A percentile compares a stretch with the other conserved stretches of the same genome.
These are phyloP conservation scores for Spheniscus mendiculus DNA, from an alignment of 2,113 vertebrate species.

Conservation along the genomic window DNA sequence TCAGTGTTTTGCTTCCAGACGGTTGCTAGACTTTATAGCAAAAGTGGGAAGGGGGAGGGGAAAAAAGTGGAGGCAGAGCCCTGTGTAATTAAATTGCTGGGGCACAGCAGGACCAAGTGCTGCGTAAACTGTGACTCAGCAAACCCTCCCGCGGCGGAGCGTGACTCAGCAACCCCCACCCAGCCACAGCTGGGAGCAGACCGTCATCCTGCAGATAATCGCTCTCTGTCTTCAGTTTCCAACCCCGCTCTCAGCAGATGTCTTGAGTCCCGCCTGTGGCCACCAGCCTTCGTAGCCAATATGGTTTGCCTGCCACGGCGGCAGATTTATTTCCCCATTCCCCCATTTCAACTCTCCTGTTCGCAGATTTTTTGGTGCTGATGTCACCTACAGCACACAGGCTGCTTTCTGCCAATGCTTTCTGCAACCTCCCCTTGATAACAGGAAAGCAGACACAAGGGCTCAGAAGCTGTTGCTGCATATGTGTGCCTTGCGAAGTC, in stretches of 20 bases:
- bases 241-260: not conserved
- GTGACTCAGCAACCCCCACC: not conserved
- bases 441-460: not conserved
- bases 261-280: not conserved
- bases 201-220: not conserved
- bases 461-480: fast-evolving
- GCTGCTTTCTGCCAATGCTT: not conserved
- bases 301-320: fast-evolving
- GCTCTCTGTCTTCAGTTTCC: not conserved
- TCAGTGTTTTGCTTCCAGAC: not conserved
- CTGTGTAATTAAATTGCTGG: not conserved
- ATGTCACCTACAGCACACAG: too few species aligned
- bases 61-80: not conserved
- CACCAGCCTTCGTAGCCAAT: not conserved
- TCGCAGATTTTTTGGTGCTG: not conserved
- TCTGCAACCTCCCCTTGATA: too few species aligned
- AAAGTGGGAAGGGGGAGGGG: not conserved
- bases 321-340: fast-evolving
- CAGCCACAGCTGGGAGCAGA: not conserved
- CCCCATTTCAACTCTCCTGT: too few species aligned
- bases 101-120: not conserved
- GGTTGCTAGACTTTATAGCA: not conserved
- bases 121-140: not conserved
- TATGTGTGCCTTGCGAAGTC: fast-evolving
- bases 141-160: not conserved